Base-by-base conservation (phyloP, 2,113 vertebrate genomes). In the Jaculus jaculus region DNA sequence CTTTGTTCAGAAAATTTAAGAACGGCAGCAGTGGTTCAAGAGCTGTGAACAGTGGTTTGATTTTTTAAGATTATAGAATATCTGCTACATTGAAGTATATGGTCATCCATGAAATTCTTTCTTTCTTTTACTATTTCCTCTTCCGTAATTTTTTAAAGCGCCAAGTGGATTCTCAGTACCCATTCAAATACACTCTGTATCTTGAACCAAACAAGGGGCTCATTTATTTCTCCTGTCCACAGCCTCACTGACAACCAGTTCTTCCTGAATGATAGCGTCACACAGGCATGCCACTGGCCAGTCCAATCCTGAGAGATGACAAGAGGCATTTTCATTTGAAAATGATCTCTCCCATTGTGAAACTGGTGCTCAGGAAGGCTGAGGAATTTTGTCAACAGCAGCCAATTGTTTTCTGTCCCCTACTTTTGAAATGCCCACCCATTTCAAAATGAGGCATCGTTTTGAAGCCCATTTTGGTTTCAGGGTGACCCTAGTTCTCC, bases 21-120 rank as follows among this genome's bases (percentile, higher is more conserved):
- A 42, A n/a, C 0, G 3, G 32, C 21, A 32, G 15, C 1, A n/a
- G 32, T 4, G 47, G 68, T 3, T 1, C 15, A 21, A 39, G 23
- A 61, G 81, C 26, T 30, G 20, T 61, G 58, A 72, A 18, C 32
- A 82, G 51, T 24, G 20, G 20, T 28, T 89, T 63, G 28, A n/a
- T 15, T 60, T 51, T 73, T 58, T 58, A 47, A 63, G 92, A 20
- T 17, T 54, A 42, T 2, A 74, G 26, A n/a, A 16, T 28, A 71
- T 18, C 65, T 54, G 16, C 34, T 32, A 75, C n/a, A 65, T 0
- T 16, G 34, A 82, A 39, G n/a, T 6, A 26, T 15, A 32, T 0
- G 2, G 5, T 4, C 15, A 26, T 60, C 65, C 8, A 2, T 13
- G 39, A 81, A 82, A 74, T 15, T 34, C 7, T 39, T 17, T 9